Evolutionary conservation across 1,140 invertebrate genomes (phyloP).

Genomic region (Amphibalanus amphitrite): DNA sequence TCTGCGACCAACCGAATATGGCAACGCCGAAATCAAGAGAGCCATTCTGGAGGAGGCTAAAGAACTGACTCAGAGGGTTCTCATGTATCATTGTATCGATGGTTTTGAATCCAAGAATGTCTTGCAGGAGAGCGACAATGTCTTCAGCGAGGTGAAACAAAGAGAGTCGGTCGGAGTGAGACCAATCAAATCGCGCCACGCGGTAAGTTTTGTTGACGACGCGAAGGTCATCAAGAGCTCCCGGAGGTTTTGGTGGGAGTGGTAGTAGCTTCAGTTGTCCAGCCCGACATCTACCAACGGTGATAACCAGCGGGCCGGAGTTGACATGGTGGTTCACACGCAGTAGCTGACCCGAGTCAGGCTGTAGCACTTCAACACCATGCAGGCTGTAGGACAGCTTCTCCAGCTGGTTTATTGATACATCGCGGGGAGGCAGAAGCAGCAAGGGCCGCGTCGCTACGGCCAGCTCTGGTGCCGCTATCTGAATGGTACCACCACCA

Average conservation of each 20-base stretch:
- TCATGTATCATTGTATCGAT: not conserved
- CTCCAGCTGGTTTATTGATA: not conserved
- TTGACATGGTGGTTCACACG: not conserved
- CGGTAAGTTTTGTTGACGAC: not conserved
- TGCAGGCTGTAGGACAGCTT: not conserved
- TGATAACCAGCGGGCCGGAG: not conserved
- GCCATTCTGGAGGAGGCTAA: not conserved
- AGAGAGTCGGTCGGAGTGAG: not conserved
- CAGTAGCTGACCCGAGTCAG: not conserved
- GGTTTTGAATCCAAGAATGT: not conserved
- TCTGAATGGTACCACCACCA: not conserved
- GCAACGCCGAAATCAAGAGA: not conserved
- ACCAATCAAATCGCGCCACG: not conserved
- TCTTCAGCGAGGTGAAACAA: not conserved
- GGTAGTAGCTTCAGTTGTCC: not conserved
- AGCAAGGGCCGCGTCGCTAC: not conserved
- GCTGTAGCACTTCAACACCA: not conserved
- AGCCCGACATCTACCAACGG: not conserved
- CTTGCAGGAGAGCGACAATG: not conserved
- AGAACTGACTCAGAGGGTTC: not conserved
- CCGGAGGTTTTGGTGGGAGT: no score
- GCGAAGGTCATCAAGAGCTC: not conserved
- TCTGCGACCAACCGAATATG: not conserved
- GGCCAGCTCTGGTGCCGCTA: not conserved
- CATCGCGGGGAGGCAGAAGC: not conserved